Conservation (phyloP, 2,797 vertebrate genomes). For the Falco novaeseelandiae region DNA sequence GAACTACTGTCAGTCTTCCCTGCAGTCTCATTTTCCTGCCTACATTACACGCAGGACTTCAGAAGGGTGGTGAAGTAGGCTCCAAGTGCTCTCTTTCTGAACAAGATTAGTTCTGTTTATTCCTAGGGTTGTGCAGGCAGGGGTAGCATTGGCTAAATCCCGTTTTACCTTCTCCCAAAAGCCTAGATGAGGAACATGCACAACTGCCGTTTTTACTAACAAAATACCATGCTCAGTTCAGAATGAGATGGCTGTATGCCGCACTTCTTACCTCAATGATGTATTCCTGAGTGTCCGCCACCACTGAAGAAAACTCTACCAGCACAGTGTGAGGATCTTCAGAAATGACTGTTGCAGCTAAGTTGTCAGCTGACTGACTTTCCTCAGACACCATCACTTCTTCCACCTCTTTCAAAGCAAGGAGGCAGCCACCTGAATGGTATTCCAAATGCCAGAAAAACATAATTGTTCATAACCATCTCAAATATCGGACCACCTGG, state of each 20-base stretch:
- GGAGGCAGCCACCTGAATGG: slow-evolving; percentile 86
- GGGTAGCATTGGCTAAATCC: not conserved
- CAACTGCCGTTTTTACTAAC: not conserved
- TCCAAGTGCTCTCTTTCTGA: not conserved
- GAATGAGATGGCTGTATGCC: not conserved
- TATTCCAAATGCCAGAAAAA: not conserved
- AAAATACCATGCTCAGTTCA: rapidly evolving
- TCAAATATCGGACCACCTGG: not conserved
- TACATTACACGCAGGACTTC: rapidly evolving
- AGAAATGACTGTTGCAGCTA: slow-evolving; percentile 82
- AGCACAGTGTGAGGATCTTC: slow-evolving; percentile 93
- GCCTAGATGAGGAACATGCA: not conserved
- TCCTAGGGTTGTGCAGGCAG: not conserved
- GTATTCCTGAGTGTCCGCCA: slow-evolving; percentile 98
- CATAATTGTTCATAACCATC: not conserved
- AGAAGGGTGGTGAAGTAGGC: not conserved
- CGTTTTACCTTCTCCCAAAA: not conserved
- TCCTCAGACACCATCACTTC: slow-evolving; percentile 78
- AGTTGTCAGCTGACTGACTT: slow-evolving; percentile 74
- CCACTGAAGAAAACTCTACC: slow-evolving; percentile 97
- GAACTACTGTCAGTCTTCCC: not conserved
- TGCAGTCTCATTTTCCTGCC: not conserved
- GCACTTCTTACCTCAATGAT: slow-evolving; percentile 88
- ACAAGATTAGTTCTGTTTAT: not conserved
- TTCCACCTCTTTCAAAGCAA: slow-evolving; percentile 81